Base-by-base conservation (phyloP, 2,797 vertebrate species). In the Triplophysa yarkandensis region DNA sequence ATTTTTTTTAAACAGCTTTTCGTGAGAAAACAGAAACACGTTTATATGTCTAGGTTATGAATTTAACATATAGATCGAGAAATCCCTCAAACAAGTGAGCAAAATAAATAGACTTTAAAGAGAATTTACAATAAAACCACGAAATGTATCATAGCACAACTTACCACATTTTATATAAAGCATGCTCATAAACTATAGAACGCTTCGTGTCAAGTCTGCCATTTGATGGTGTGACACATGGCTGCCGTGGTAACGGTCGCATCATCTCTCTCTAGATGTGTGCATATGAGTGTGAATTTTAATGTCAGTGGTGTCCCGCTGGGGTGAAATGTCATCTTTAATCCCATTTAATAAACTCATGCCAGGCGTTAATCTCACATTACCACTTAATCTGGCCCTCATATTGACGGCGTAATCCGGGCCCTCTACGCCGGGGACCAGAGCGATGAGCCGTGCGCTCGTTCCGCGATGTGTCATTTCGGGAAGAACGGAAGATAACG, bases 301-400 rank as follows among this genome's bases (percentile, higher is more conserved):
- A 87, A 87, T 77, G 76, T 60, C 78, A 82, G 62, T 54, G 61
- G 32, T 46, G 34, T 55, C 43, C 81, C 54, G 84, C 82, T 86
- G 84, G 84, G 78, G 78, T 25, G 57, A 88, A 90, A 91, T 91
- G 90, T 91, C 87, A 89, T 52, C 80, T 64, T 88, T 91, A 90
- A 92, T 92, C 90, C 89, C 83, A 67, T 89, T 88, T 87, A 91
- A 91, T 90, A 89, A 91, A 86, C 84, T 87, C 80, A 89, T 89
- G 88, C 88, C 90, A 90, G 83, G 84, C 85, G 88, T 92, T 89
- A 89, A 91, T 91, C 90, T 88, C 68, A 65, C 71, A 91, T 91
- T 90, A 90, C 85, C 84, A 85, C 88, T 91, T 89, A 90, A 91
- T 91, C 89, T 88, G 80, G 66, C 82, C 83, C 87, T 89, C 83